Evolutionary conservation across 2,888 invertebrate species (phyloP), one percentile per base, ranked within the genome.

Genomic region (Liopterus haemorrhoidalis): DNA sequence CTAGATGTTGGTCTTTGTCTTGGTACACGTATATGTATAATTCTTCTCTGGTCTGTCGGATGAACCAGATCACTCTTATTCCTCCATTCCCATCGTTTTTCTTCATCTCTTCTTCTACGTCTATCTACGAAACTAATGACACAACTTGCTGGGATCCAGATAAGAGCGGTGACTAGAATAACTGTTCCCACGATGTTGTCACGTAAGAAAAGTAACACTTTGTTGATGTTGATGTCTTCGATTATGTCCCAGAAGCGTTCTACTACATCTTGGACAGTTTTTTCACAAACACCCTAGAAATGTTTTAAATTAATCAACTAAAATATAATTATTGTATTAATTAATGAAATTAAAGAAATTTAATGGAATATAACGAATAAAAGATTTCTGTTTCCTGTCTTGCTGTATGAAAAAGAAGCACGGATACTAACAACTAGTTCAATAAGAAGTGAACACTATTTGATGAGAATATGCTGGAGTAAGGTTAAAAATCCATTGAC

Each of bases 221-320:
- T 89, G 66, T 91, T 93, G 48, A 93, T 92, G 67, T 92, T 92
- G 46, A 94, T 92, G 60, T 94, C 92, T 68, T 95, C 94, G 50
- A 96, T 94, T 38, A 96, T 93, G 64, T 93, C 91, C 93, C 95
- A 96, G 69, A 96, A 91, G 20, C 95, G 78, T 67, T 94, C 92
- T 6, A 95, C 92, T 16, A 95, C 90, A 63, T 95, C 94, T 64
- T 92, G 91, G 49, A 91, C 87, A 0, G 92, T 91, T 69, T 93
- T 92, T 66, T 93, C 90, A 62, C 95, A 96, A 18, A 85, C 77
- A 5, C 95, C 95, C 90, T 94, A 66, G 9, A 16, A 33, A 24
- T 21, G 35, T 35, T 30, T 18, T 28, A 12, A 16, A 24, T 33
- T 19, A 22, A 36, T 25, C 39, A 22, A 33, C 38, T 12, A 11